phyloP scores from a whole-genome alignment of 2,113 vertebrate genomes.

The Rhinichthys klamathensis region DNA sequence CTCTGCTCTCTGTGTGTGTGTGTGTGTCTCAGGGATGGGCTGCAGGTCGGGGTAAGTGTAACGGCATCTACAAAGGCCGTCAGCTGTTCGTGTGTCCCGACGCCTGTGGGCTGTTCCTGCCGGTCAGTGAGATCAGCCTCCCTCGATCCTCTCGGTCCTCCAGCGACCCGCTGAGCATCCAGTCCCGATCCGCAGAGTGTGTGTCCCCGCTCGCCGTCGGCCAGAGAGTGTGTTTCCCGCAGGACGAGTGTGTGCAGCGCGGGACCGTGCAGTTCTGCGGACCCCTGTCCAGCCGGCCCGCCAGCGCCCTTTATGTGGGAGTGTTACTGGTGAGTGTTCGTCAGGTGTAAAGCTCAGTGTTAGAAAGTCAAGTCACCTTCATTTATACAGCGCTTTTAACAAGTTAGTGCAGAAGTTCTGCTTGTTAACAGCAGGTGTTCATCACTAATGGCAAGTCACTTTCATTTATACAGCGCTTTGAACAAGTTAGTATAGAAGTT shows the following conservation, averaged over 20 bases:
- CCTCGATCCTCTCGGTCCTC: constrained; percentile 48
- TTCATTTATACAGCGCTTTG: no score
- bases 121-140: constrained; percentile 63
- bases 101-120: constrained; percentile 75
- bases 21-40: constrained; percentile 61
- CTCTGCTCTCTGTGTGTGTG: neutral
- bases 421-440: no score
- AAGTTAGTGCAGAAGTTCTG: no score
- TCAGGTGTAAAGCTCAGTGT: neutral
- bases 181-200: constrained; percentile 62
- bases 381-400: no score
- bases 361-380: no score
- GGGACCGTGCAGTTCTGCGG: constrained; percentile 75
- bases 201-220: constrained; percentile 50
- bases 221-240: constrained; percentile 70
- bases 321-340: constrained; percentile 70
- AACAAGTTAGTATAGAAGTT: no score
- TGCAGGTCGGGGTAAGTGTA: constrained; percentile 68
- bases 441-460: no score
- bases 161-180: constrained; percentile 40
- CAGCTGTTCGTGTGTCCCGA: constrained; percentile 78
- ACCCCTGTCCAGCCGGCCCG: constrained; percentile 57
- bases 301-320: constrained; percentile 63
- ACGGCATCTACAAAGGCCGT: constrained; percentile 75
- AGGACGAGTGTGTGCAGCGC: constrained; percentile 40